These are phyloP conservation scores for Latheticus oryzae DNA, from an alignment of 2,888 invertebrate genomes.

Conservation along the genomic window DNA sequence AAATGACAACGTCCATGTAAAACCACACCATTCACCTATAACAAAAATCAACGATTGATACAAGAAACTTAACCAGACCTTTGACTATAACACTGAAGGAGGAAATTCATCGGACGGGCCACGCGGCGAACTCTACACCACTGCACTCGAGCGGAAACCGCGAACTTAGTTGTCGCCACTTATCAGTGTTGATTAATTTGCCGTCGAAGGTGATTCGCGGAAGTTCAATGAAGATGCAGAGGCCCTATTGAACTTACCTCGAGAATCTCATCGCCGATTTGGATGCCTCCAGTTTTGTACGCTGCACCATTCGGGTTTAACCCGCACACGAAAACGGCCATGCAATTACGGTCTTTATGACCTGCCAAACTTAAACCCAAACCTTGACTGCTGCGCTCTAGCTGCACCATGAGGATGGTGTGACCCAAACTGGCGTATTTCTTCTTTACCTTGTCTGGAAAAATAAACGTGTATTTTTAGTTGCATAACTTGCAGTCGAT, in stretches of 20 bases:
- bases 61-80: conserved; percentile 58
- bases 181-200: conserved; percentile 20
- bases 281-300: conserved; percentile 77
- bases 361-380: conserved; percentile 95
- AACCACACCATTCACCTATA: conserved; percentile 92
- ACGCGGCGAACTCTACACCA: conserved; percentile 9
- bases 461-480: conserved; percentile 20
- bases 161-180: conserved; percentile 4
- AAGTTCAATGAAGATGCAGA: background rate
- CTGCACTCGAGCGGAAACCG: conserved; percentile 8
- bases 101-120: conserved; percentile 52
- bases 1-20: conserved; percentile 95
- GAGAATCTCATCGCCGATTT: conserved; percentile 93
- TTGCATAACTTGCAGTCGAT: too few relatives aligned
- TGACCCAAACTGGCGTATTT: conserved; percentile 87
- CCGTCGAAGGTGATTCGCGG: conserved; percentile 4
- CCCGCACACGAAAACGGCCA: conserved; percentile 98
- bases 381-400: conserved; percentile 80
- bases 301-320: conserved; percentile 90
- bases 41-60: conserved; percentile 53
- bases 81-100: conserved; percentile 54
- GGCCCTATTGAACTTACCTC: conserved; percentile 86
- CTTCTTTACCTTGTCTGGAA: conserved; percentile 94
- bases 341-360: conserved; percentile 91
- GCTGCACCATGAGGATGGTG: conserved; percentile 77